Base-by-base conservation (phyloP, 2,888 invertebrate genomes). In the Thereva nobilitata region DNA sequence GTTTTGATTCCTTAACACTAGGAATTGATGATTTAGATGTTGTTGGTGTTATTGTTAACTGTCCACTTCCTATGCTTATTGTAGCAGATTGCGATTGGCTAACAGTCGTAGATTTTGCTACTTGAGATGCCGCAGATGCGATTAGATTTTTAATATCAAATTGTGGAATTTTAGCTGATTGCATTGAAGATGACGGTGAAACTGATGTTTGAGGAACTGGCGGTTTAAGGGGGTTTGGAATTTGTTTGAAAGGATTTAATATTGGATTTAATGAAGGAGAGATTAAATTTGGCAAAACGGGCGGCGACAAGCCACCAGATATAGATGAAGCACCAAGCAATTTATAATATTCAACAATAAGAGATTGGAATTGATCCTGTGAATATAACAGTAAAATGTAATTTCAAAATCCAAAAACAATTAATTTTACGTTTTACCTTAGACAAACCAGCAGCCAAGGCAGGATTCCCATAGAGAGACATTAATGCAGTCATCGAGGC, bases 1-100 rank as follows among this genome's bases (percentile, higher is more conserved):
- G 5, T 49, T 72, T 70, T 1, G 63, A 12, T 12, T 69, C 35
- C 35, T 72, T 71, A 2, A 68, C 57, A 4, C 70, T 53, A 10
- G 67, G 35, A n/a, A 59, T 67, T 42, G 70, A 66, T 12, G 69
- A 67, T 44, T 69, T 71, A 57, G 72, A 71, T 38, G 52, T 68
- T 35, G 74, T 73, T 10, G 74, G 74, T 12, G 74, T 74, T 44
- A 74, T 74, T 10, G 74, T 74, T 9, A 74, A 55, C 67, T 74
- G 73, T 7, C 73, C 73, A 50, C 72, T 72, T 9, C 74, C 74
- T 56, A 73, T 67, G 45, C 72, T 73, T n/a, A 74, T 73, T 5
- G 73, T 73, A 3, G 73, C 71, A 8, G 74, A 72, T n/a, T 70
- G 67, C 0, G 69, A 65, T 42, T 71, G 71, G 4, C 68, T 68